Evolutionary conservation across 2,888 invertebrate genomes (phyloP).

Genomic region (Steinernema carpocapsae): DNA sequence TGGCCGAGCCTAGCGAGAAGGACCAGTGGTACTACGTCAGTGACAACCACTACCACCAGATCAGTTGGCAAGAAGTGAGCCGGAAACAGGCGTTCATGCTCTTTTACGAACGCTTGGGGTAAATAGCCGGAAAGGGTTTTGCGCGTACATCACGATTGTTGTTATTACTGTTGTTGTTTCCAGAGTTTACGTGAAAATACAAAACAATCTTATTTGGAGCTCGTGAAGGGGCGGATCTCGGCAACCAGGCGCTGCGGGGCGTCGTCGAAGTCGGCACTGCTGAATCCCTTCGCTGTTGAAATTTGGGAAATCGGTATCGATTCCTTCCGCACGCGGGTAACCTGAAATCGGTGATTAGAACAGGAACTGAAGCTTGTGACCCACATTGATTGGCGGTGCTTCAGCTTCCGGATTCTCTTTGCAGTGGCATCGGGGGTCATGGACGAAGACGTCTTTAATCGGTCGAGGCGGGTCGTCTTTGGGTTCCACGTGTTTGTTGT

Average conservation of each 20-base stretch:
- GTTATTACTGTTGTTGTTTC: background rate
- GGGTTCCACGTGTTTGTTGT: background rate
- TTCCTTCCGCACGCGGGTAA: background rate
- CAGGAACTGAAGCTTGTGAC: no score
- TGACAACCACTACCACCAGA: conserved; percentile 84
- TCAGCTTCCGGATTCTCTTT: background rate
- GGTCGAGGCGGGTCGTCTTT: background rate
- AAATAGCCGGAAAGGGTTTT: background rate
- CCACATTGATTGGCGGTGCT: background rate
- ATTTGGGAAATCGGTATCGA: background rate
- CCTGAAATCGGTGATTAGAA: background rate
- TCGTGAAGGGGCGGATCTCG: background rate
- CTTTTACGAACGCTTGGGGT: conserved; percentile 82
- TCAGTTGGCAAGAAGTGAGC: conserved; percentile 80
- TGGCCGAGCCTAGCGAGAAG: conserved; percentile 69
- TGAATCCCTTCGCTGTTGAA: background rate
- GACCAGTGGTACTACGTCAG: conserved; percentile 91
- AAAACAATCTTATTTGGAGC: background rate
- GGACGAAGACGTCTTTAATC: background rate
- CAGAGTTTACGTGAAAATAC: no score
- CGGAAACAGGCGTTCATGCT: conserved; percentile 87
- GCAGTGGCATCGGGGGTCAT: background rate
- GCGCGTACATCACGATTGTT: background rate
- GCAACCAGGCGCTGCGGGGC: background rate
- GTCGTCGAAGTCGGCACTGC: background rate